Evolutionary conservation across 1,140 invertebrate species (phyloP), one percentile per base, ranked within the genome.

Genomic region (Sweltsa coloradensis): DNA sequence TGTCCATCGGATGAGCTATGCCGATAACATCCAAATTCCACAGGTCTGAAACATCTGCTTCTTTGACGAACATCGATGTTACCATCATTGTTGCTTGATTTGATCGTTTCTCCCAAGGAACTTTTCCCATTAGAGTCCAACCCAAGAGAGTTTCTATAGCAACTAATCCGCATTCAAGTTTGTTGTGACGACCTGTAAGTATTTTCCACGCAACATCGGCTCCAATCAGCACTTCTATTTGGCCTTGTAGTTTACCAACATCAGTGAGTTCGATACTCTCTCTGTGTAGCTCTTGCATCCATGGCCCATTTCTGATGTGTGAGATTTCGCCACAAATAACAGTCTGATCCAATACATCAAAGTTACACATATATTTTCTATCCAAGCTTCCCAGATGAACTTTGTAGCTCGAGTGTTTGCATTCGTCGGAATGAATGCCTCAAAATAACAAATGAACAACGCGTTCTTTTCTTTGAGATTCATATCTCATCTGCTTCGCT

Each of bases 11-110:
- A 40, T 54, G 51, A 0, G 13, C 16, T 31, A 54, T 54, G 2
- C 53, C 53, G 26, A 54, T 40, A 7, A 18, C 51, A 41, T 67
- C 64, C 22, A 67, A 47, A 11, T 31, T 26, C 60, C 65, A 68
- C 9, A 68, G 55, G 22, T 65, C 54, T 0, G 51, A 45, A 18
- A 64, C 44, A 9, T 51, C 29, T 1, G 48, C 45, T 5, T 51
- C 34, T 6, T 23, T 42, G 1, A 47, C 19, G 27, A 58, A 53
- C 49, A 59, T 51, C 3, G 51, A 51, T 11, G 50, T 47, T 3
- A 50, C 47, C 5, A 41, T 41, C 19, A 47, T 14, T 2, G 49
- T 42, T 54, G 24, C 26, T 29, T 51, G 55, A 55, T 54, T 54
- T 62, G 7, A 11, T 7, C 16, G 11, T 5, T 44, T 45, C 23